Evolutionary conservation across 2,113 vertebrate genomes (phyloP), one percentile per base, ranked within the genome.

Genomic region (Syngnathoides biaculeatus): DNA sequence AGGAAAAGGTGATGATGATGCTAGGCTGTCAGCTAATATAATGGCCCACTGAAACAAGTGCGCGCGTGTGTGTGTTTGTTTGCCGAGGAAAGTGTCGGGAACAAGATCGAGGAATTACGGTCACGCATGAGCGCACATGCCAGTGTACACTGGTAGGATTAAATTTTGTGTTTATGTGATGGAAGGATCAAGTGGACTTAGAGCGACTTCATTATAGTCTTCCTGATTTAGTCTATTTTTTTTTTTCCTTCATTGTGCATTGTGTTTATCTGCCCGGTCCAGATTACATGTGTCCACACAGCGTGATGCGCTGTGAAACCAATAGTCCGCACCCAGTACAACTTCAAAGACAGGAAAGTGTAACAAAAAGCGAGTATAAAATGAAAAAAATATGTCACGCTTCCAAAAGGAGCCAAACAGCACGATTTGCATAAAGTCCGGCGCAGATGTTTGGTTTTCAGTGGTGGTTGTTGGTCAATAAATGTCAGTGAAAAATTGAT

Each of bases 311-410:
- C 72, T 71, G 73, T 66, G 68, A 74, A 71, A 61, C 64, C 58
- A 60, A 47, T 70, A 26, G 66, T 27, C 45, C 56, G 72, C 69
- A 79, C 69, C 2, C 58, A 22, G 60, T 63, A 67, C 67, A 65
- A 73, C 79, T 85, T 85, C 77, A 85, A 80, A 83, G 78, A 63
- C 66, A 64, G 65, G 15, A 55, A 72, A 68, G 70, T 85, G 69
- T 35, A 73, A 52, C 15, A 74, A 74, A 63, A 50, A 39, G 57
- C 70, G 38, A 19, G 27, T 27, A 15, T 17, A 35, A 35, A 35
- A 58, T 58, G 56, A 24, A 68, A 24, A 68, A 68, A 64, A 52
- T 69, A 60, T 70, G 72, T 70, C 72, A 61, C 42, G 58, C 65
- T 70, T 69, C 43, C 58, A 68, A 77, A 72, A 42, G 40, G 6